Evolutionary conservation across 2,113 vertebrate genomes (phyloP).

Genomic region (Octodon degus): DNA sequence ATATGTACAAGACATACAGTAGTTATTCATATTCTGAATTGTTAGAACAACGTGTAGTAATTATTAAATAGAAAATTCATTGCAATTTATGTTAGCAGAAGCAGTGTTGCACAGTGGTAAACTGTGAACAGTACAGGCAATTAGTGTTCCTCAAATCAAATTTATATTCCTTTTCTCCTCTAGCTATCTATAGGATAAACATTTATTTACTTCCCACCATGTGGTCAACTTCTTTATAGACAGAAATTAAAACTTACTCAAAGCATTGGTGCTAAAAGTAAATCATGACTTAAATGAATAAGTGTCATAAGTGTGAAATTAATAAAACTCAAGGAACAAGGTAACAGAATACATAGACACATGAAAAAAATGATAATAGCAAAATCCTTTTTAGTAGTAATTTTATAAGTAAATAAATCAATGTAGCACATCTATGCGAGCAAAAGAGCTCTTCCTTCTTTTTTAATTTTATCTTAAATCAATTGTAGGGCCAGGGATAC

Average conservation of each 20-base stretch:
- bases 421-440: background rate
- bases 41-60: background rate
- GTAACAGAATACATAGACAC: background rate
- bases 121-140: background rate
- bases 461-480: background rate
- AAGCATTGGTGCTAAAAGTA: background rate
- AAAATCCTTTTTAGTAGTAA: background rate
- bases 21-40: background rate
- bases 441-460: background rate
- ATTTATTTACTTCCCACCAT: background rate
- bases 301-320: background rate
- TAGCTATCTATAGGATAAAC: background rate
- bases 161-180: slow-evolving; percentile 23
- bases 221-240: background rate
- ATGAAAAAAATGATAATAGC: background rate
- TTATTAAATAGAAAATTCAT: background rate
- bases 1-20: background rate
- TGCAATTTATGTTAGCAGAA: background rate
- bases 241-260: background rate
- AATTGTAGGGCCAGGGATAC: background rate
- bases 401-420: slow-evolving; percentile 1
- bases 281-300: background rate
- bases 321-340: background rate
- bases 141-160: background rate
- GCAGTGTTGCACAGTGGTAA: slow-evolving; percentile 37